Conservation (phyloP, 1,140 invertebrate genomes). For the Pentalonia nigronervosa region DNA sequence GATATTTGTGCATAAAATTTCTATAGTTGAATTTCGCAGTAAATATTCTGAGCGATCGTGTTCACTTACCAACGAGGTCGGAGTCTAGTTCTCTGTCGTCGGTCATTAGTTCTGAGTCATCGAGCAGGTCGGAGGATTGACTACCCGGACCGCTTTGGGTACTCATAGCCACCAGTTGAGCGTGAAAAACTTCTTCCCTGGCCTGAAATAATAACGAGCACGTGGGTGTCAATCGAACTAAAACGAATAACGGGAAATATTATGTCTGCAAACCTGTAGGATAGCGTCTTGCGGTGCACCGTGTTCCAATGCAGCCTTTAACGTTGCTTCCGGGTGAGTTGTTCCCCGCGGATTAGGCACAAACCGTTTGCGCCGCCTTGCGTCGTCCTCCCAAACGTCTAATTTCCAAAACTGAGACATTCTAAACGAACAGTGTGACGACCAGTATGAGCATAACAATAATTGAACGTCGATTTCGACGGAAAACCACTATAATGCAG, state of each 20-base stretch:
- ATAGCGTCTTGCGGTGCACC: conserved; percentile 93
- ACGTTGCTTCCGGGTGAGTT: conserved; percentile 89
- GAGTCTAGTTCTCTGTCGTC: conserved; percentile 93
- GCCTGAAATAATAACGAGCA: conserved; percentile 69
- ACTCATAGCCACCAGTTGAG: conserved; percentile 78
- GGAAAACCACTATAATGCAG: not conserved
- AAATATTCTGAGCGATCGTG: no score
- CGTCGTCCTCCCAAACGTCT: conserved; percentile 99
- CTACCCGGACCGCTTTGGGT: conserved; percentile 70
- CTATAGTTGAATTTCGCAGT: not conserved
- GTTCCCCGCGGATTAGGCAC: conserved; percentile 94
- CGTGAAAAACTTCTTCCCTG: conserved; percentile 86
- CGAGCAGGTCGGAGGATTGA: conserved; percentile 82
- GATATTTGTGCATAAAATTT: not conserved
- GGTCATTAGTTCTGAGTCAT: conserved; percentile 88
- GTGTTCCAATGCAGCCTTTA: conserved; percentile 87
- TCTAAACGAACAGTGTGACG: not conserved
- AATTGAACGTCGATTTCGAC: not conserved
- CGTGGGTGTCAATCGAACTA: not conserved
- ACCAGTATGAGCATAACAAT: not conserved
- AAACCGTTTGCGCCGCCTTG: conserved; percentile 89
- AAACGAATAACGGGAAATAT: not conserved
- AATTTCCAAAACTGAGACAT: conserved; percentile 86
- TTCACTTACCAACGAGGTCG: conserved; percentile 84
- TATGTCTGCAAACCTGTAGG: conserved; percentile 69